Evolutionary conservation across 2,797 vertebrate genomes (phyloP).

Genomic region (Podarcis siculus): DNA sequence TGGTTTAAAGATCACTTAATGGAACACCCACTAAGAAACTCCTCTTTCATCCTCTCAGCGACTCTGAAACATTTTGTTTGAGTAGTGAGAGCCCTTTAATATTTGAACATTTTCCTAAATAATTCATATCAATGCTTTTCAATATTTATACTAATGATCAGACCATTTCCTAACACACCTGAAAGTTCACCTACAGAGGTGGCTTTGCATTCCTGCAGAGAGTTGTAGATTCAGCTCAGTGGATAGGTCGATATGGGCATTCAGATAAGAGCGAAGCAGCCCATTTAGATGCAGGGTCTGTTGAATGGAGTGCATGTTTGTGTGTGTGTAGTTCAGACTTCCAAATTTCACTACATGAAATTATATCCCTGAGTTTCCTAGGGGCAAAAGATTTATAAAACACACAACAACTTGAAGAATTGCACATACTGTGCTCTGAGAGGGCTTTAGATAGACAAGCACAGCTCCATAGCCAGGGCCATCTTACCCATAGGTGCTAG

Average conservation of each 20-base stretch:
- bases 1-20: constrained; percentile 9
- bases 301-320: not conserved
- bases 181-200: not conserved
- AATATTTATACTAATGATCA: constrained; percentile 19
- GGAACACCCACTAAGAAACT: not conserved
- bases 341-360: not conserved
- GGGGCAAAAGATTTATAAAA: too few species aligned
- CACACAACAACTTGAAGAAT: too few species aligned
- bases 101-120: constrained; percentile 20
- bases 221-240: not conserved
- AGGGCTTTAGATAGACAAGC: too few species aligned
- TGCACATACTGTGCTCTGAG: too few species aligned
- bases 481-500: too few species aligned
- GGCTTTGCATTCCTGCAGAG: not conserved
- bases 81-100: not conserved
- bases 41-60: not conserved
- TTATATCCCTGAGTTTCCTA: not conserved
- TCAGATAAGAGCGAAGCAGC: not conserved
- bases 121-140: constrained; percentile 10
- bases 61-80: constrained; percentile 22
- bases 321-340: not conserved
- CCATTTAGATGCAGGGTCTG: not conserved
- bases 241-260: not conserved
- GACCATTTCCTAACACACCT: not conserved
- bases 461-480: too few species aligned